Conservation (phyloP, 2,113 vertebrate genomes). For the Spheniscus mendiculus region DNA sequence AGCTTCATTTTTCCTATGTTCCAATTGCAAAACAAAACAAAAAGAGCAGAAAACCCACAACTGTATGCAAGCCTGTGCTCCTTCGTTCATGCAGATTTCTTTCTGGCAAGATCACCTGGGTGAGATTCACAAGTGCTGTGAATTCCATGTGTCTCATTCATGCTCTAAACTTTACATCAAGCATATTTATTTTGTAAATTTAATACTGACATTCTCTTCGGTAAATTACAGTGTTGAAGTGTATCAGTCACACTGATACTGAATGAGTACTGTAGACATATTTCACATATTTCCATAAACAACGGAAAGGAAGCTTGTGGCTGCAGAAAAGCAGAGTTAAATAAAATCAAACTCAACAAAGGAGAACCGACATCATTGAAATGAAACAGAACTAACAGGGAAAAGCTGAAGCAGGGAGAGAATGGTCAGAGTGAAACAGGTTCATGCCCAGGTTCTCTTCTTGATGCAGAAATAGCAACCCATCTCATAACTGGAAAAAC, state of each 20-base stretch:
- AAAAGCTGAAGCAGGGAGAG: background rate
- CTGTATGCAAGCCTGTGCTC: background rate
- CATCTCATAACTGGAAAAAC: background rate
- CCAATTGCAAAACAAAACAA: background rate
- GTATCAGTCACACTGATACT: background rate
- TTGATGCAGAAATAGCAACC: background rate
- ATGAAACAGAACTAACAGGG: background rate
- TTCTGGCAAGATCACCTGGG: background rate
- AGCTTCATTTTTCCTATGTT: background rate
- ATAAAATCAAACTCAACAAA: background rate
- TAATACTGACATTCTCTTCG: background rate
- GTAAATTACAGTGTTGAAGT: background rate
- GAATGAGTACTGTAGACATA: background rate
- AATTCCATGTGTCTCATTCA: background rate
- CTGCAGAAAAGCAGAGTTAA: background rate
- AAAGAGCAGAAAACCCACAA: background rate
- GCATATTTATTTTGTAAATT: slow-evolving; percentile 32
- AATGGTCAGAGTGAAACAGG: background rate
- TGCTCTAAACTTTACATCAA: background rate
- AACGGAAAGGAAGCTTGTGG: background rate
- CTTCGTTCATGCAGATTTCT: background rate
- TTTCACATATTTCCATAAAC: background rate
- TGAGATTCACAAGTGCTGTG: background rate
- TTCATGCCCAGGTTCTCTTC: background rate
- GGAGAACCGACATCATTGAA: background rate